Base-by-base conservation (phyloP, 2,888 invertebrate species). In the Sabatieria punctata region DNA sequence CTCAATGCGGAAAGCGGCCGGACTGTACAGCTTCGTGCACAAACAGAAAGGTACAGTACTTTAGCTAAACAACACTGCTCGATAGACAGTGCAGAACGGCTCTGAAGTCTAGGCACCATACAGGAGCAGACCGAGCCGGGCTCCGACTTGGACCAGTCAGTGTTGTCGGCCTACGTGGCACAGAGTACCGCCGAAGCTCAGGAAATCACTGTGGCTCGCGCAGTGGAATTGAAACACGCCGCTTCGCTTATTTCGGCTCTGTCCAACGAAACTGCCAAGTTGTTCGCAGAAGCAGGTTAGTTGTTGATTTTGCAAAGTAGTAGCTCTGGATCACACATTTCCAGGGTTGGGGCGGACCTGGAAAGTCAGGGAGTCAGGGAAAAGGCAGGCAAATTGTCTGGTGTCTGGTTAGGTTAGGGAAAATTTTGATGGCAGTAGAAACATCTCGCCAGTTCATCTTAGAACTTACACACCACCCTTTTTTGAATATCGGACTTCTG, bases 151-250 rank as follows among this genome's bases (percentile, higher is more conserved):
- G 77, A 77, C 60, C 67, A 71, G 11, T 63, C 73, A 30, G 69
- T 77, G 21, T 60, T 75, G 52, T 72, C 71, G 50, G 75, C 76
- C 18, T 78, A 77, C 60, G 67, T 75, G 21, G 68, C 72, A 57
- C 77, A 77, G 60, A 75, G 74, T 57, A 75, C 74, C 22, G 77
- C 76, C 23, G 77, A 77, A 64, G 77, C 77, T 11, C 77, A 77
- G 61, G 77, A 78, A 71, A 71, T 78, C 33, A 76, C 77, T 18
- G 71, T 78, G 41, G 77, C 76, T 1, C 64, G 77, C 60, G 77
- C 77, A 13, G 72, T 78, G 4, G 77, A 77, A 54, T 59, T 77
- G 57, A 76, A 76, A 53, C 77, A 78, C 58, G 71, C 73, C 47
- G 61, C 74, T 2, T 69, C 69, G 48, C 63, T 77, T 49, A 71